Percentiles rank a stretch among this genome's conserved stretches.
Conservation (phyloP, 2,113 vertebrate species). For the Leptobrachium ailaonicum region DNA sequence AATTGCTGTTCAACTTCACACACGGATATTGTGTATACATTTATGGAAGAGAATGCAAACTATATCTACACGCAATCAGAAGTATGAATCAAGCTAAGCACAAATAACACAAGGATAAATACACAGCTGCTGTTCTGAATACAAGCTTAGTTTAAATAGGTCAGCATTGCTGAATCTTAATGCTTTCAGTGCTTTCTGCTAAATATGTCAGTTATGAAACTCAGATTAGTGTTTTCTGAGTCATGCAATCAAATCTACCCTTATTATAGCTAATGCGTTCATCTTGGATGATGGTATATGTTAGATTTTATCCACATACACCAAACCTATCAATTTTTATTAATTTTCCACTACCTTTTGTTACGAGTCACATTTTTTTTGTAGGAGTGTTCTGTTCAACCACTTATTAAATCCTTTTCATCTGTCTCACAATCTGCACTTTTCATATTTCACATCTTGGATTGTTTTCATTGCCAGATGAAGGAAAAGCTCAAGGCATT, state of each 20-base stretch:
- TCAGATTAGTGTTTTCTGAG: constrained; percentile 46
- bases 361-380: constrained; percentile 3
- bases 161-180: constrained; percentile 47
- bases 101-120: constrained; percentile 46
- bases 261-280: constrained; percentile 45
- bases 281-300: constrained; percentile 37
- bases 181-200: constrained; percentile 45
- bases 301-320: constrained; percentile 33
- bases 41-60: constrained; percentile 43
- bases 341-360: constrained; percentile 28
- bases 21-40: constrained; percentile 43
- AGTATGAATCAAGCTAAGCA: constrained; percentile 46
- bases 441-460: too few relatives aligned
- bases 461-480: too few relatives aligned
- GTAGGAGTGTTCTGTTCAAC: constrained; percentile 16
- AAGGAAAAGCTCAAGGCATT: too few relatives aligned
- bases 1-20: constrained; percentile 18
- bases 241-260: constrained; percentile 47
- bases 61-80: constrained; percentile 46
- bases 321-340: constrained; percentile 39
- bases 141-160: constrained; percentile 50
- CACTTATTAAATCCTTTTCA: constrained; percentile 14
- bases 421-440: too few relatives aligned
- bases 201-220: constrained; percentile 51
- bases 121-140: constrained; percentile 48